These are phyloP conservation scores for Dermatemys mawii DNA, from an alignment of 2,113 vertebrate genomes.

Conservation along the genomic window DNA sequence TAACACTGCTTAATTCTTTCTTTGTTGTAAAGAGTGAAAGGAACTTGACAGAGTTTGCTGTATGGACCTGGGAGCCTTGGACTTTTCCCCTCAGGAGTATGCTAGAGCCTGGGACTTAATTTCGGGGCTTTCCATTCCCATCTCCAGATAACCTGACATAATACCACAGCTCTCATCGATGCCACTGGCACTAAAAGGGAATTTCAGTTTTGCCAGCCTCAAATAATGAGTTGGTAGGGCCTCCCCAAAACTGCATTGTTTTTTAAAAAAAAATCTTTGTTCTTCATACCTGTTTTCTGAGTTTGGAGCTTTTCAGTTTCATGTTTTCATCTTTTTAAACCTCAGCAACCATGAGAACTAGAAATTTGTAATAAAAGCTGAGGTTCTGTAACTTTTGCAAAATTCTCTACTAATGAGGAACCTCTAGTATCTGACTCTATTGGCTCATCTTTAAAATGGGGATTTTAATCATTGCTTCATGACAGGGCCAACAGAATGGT, in stretches of 20 bases:
- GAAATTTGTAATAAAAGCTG: not conserved
- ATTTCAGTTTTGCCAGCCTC: not conserved
- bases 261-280: not conserved
- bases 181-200: not conserved
- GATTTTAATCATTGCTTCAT: not conserved
- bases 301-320: not conserved
- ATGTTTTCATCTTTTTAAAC: not conserved
- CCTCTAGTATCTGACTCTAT: not conserved
- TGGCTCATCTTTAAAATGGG: not conserved
- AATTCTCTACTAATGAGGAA: not conserved
- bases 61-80: not conserved
- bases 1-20: not conserved
- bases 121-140: not conserved
- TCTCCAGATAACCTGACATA: not conserved
- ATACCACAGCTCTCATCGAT: not conserved
- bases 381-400: not conserved
- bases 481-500: no score
- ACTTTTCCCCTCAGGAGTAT: not conserved
- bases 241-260: rapidly evolving
- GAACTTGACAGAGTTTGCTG: not conserved
- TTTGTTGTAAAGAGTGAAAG: not conserved
- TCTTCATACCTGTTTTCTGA: not conserved
- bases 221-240: not conserved
- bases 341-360: not conserved
- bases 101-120: not conserved